Conservation (phyloP, 2,113 vertebrate species). For the Tor tambroides region DNA sequence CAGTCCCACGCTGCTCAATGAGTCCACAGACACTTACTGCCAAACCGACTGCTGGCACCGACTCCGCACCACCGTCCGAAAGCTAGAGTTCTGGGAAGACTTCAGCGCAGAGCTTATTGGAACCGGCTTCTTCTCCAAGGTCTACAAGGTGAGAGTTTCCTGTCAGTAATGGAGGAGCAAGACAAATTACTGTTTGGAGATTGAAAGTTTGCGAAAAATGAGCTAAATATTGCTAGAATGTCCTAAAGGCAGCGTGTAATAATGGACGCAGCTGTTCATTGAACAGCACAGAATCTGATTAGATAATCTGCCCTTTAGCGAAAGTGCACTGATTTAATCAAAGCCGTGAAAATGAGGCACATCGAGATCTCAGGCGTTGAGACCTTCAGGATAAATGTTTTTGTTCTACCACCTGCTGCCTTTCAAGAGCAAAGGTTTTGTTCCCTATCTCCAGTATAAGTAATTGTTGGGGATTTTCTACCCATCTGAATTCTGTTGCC, state of each 20-base stretch:
- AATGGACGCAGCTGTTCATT: neutral
- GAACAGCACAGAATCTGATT: slow-evolving; percentile 8
- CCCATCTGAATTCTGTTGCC: neutral
- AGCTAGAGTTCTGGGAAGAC: slow-evolving; percentile 80
- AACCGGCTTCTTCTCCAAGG: slow-evolving; percentile 79
- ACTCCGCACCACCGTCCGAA: slow-evolving; percentile 72
- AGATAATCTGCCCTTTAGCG: neutral
- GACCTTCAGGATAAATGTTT: slow-evolving; percentile 6
- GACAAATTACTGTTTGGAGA: neutral
- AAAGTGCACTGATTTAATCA: neutral
- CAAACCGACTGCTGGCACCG: slow-evolving; percentile 71
- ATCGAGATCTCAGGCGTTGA: neutral
- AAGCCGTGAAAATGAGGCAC: neutral
- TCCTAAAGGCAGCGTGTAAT: neutral
- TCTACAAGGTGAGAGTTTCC: slow-evolving; percentile 75
- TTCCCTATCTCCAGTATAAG: neutral
- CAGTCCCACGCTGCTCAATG: slow-evolving; percentile 60
- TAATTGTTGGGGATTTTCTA: neutral
- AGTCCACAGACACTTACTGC: slow-evolving; percentile 69
- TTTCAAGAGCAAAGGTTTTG: slow-evolving; percentile 30
- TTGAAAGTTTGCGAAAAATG: neutral
- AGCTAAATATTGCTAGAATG: neutral
- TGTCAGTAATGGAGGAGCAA: neutral
- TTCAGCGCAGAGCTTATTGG: slow-evolving; percentile 75
- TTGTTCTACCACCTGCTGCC: neutral